phyloP scores from a whole-genome alignment of 2,797 vertebrate genomes.

The Pantherophis vulpinus region DNA sequence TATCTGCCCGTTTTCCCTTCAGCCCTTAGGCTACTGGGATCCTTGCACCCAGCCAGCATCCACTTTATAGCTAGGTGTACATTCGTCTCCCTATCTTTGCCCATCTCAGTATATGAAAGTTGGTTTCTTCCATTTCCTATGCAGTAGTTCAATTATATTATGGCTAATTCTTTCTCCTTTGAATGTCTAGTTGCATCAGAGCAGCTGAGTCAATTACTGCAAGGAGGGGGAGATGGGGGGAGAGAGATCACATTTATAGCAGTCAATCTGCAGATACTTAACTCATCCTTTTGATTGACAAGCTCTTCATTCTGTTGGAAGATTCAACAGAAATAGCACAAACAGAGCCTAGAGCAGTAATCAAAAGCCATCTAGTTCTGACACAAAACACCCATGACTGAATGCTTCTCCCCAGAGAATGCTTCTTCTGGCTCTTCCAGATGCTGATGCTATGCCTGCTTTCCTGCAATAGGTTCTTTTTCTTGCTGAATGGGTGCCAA shows the following conservation, averaged over 20 bases:
- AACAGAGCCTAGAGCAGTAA: neutral
- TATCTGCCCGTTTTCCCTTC: neutral
- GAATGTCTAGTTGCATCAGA: neutral
- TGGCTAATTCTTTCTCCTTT: neutral
- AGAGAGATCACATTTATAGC: neutral
- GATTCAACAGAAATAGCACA: neutral
- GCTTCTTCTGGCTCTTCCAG: neutral
- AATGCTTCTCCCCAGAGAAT: neutral
- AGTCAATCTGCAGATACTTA: neutral
- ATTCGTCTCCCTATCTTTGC: neutral
- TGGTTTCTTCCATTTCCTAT: neutral
- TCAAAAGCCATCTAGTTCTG: neutral
- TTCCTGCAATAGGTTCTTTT: neutral
- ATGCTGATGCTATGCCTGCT: neutral
- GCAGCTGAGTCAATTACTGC: neutral
- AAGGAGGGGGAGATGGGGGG: no score
- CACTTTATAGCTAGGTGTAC: neutral
- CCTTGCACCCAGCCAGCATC: neutral
- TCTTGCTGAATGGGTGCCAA: neutral
- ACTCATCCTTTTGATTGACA: neutral
- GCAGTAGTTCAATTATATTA: neutral
- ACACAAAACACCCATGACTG: neutral
- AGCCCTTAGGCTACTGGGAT: neutral
- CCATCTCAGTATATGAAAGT: neutral
- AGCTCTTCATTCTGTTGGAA: neutral